Percentiles rank a stretch among this genome's conserved stretches.
Conservation (phyloP, 2,888 invertebrate species). For the Bedellia somnulentella region DNA sequence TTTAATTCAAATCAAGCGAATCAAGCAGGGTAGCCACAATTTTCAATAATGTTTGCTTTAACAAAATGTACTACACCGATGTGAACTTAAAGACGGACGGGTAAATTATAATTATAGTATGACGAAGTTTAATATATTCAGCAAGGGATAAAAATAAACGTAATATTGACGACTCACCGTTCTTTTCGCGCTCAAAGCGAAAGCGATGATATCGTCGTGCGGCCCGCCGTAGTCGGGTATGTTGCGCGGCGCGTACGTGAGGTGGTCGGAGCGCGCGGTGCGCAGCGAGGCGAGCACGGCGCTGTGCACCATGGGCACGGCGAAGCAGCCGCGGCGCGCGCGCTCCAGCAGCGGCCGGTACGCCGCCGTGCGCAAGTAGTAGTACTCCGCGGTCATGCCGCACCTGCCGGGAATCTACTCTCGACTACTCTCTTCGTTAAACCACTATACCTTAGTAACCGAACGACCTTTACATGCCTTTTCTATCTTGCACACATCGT, state of each 20-base stretch:
- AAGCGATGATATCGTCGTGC: slow-evolving; percentile 89
- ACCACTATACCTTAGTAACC: too few relatives aligned
- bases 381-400: slow-evolving; percentile 84
- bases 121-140: too few relatives aligned
- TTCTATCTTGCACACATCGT: too few relatives aligned
- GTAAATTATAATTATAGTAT: too few relatives aligned
- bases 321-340: slow-evolving; percentile 71
- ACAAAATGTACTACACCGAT: too few relatives aligned
- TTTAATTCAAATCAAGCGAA: too few relatives aligned
- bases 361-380: slow-evolving; percentile 80
- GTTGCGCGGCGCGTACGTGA: slow-evolving; percentile 75
- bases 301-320: slow-evolving; percentile 90
- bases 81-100: too few relatives aligned
- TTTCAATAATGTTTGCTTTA: too few relatives aligned
- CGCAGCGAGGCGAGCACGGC: slow-evolving; percentile 80
- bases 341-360: slow-evolving; percentile 79
- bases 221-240: slow-evolving; percentile 71
- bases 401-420: slow-evolving; percentile 31
- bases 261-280: slow-evolving; percentile 49
- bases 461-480: too few relatives aligned
- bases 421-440: not conserved
- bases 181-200: slow-evolving; percentile 80
- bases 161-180: too few relatives aligned
- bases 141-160: too few relatives aligned
- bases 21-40: too few relatives aligned